phyloP scores from a whole-genome alignment of 1,140 invertebrate species.

The Drosophila murphyi region DNA sequence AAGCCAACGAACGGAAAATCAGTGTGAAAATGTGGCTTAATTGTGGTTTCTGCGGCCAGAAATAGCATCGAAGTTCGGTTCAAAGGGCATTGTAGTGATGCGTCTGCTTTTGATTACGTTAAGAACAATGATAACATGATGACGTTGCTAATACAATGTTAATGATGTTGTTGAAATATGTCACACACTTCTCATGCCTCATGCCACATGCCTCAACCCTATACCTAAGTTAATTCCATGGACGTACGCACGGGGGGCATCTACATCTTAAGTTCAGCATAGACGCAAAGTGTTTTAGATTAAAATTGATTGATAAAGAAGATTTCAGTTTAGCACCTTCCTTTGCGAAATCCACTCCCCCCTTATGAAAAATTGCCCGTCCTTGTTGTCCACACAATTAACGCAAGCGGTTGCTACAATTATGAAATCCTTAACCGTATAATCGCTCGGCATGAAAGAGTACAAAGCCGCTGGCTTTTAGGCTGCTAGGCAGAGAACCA shows the following conservation, averaged over 20 bases:
- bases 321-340: too few species aligned
- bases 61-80: constrained; percentile 17
- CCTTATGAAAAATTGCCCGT: not conserved
- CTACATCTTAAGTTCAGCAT: too few species aligned
- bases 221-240: too few species aligned
- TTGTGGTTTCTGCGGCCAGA: constrained; percentile 40
- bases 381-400: constrained; percentile 27
- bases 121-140: constrained; percentile 13
- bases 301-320: too few species aligned
- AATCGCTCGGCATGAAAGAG: constrained; percentile 21
- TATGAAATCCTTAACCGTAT: constrained; percentile 40
- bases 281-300: too few species aligned
- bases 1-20: constrained; percentile 11
- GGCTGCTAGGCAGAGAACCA: constrained; percentile 39
- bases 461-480: constrained; percentile 23
- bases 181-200: not conserved
- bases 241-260: too few species aligned
- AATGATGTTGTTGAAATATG: constrained; percentile 32
- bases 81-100: constrained; percentile 43
- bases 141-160: constrained; percentile 33
- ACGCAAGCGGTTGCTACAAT: constrained; percentile 40
- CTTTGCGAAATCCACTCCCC: too few species aligned
- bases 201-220: too few species aligned
- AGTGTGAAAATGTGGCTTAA: constrained; percentile 40
- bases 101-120: constrained; percentile 22